Base-by-base conservation (phyloP, 2,113 vertebrate genomes). In the Arvicanthis niloticus region DNA sequence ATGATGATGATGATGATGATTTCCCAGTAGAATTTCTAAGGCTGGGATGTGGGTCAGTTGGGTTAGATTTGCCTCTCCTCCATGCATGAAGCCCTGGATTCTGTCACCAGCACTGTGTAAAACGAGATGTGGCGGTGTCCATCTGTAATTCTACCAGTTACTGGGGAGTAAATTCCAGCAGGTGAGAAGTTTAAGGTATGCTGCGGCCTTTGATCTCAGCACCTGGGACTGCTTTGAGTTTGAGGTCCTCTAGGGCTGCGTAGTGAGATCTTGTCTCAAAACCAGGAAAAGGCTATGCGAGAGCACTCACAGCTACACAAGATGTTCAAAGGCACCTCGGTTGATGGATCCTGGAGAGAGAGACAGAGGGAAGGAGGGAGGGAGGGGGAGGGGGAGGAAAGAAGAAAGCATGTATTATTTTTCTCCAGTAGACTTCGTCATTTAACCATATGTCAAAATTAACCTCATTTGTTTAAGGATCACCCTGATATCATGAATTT, bases 381-480 rank as follows among this genome's bases (percentile, higher is more conserved):
- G 6, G 60, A 62, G 1, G 17, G 56, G 5, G 21, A 62, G 60
- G 5, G 21, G 8, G 24, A 11, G 7, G 10, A 6, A 48, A 7
- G 58, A 60, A 67, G 92, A 88, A 12, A 37, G n/a, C 1, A 56
- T 16, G 16, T 51, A n/a, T 70, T n/a, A 62, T 86, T 89, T 87
- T 93, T 89, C 73, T 94, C 31, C 22, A 60, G 19, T 93, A 56
- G 22, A 76, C 4, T 82, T 12, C 62, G 76, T 95, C 60, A 62
- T 89, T 94, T 90, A 97, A 90, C 91, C 53, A 7, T 34, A 34
- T 42, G 53, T 15, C 70, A 89, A 93, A 93, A 42, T 45, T 29
- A 67, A n/a, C 12, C 48, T 48, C 5, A 34, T n/a, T 84, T 92
- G 60, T 78, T 89, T 84, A 94, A 90, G 45, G 51, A n/a, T 70